Evolutionary conservation across 1,140 invertebrate species (phyloP), one percentile per base, ranked within the genome.

Genomic region (Brachionus calyciflorus): DNA sequence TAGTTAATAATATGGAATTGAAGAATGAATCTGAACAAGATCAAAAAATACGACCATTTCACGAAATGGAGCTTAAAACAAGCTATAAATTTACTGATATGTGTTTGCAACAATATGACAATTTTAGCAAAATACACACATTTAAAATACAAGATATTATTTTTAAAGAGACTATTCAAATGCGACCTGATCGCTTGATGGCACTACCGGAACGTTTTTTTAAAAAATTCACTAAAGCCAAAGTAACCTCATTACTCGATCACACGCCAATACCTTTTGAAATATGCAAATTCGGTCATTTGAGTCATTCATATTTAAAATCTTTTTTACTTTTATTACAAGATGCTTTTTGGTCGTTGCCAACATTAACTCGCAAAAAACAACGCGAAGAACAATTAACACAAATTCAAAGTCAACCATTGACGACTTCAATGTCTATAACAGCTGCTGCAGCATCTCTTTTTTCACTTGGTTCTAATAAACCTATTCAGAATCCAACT

Each of bases 111-210:
- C 95, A 97, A 84, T 97, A 93, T 83, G 96, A 99, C 87, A 91
- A 96, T 81, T 99, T 92, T 84, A 95, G 95, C 3, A 99, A 99
- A 87, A 98, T 99, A 80, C 98, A 99, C 85, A 99, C 96, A 0
- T 89, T 98, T 14, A 99, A 99, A 85, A 86, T 99, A 48, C 95
- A 98, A 82, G 98, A 98, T 82, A 91, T 98, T 33, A 96, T 97
- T 84, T 99, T 99, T 85, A 97, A 97, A 83, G 96, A 99, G 83
- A 87, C 94, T 28, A 94, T 97, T 0, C 96, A 96, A 3, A 93
- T 99, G 12, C 87, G 95, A 80, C 92, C 95, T 0, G 96, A 96
- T 10, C 93, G 97, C 83, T 93, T 98, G 41, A 92, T 92, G 24
- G 73, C 77, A 24, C 53, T 77, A 33, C 76, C 76, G 6, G 76